Percentiles rank a stretch among this genome's conserved stretches.
Evolutionary conservation across 1,140 invertebrate genomes (phyloP).

Genomic region (Trinorchestia longiramus): DNA sequence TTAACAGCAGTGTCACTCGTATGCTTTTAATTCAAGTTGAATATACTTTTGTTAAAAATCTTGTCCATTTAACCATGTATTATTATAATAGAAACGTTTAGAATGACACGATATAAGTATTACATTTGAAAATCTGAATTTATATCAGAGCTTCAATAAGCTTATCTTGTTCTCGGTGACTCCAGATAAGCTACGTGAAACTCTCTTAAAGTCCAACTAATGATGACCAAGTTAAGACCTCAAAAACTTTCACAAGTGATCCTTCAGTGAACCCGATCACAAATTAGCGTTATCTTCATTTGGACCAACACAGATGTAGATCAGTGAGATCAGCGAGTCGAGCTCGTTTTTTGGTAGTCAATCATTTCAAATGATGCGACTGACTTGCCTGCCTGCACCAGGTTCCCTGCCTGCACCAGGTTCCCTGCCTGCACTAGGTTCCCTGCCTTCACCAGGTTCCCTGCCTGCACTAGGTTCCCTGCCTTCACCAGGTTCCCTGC

Average conservation of each 20-base stretch:
- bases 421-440: too few relatives aligned
- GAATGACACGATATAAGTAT: neutral
- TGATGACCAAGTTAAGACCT: neutral
- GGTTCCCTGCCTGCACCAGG: too few relatives aligned
- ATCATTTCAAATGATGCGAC: neutral
- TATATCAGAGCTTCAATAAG: neutral
- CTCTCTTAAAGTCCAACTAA: neutral
- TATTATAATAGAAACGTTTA: neutral
- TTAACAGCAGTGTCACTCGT: neutral
- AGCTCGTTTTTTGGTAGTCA: neutral
- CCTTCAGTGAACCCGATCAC: neutral
- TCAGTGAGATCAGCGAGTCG: neutral
- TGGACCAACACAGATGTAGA: neutral
- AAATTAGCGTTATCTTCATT: neutral
- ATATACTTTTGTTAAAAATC: neutral
- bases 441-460: too few relatives aligned
- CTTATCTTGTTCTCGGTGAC: neutral
- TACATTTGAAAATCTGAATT: neutral
- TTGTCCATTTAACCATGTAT: neutral
- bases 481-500: too few relatives aligned
- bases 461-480: too few relatives aligned
- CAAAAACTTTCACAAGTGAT: neutral
- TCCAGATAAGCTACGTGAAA: neutral
- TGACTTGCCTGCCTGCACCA: neutral
- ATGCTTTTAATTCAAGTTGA: neutral